phyloP scores from a whole-genome alignment of 2,888 invertebrate genomes.

The Acleris sparsana region DNA sequence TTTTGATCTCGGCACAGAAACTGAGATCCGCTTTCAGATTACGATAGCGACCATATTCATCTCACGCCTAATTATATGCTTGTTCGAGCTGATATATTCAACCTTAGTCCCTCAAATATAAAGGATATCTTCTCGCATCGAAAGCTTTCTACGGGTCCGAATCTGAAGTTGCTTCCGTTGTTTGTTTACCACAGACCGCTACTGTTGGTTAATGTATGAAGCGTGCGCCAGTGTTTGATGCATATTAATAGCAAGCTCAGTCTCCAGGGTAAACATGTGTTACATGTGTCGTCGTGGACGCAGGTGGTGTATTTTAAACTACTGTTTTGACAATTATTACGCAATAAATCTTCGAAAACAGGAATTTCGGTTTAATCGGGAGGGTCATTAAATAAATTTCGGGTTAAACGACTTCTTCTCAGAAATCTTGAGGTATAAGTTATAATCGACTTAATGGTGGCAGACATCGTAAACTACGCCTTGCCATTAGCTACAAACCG shows the following conservation, averaged over 20 bases:
- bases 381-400: slow-evolving; percentile 46
- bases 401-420: slow-evolving; percentile 34
- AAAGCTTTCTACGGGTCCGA: slow-evolving; percentile 43
- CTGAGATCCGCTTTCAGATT: slow-evolving; percentile 61
- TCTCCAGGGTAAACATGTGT: slow-evolving; percentile 62
- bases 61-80: slow-evolving; percentile 43
- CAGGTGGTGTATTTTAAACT: slow-evolving; percentile 57
- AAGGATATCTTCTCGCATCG: slow-evolving; percentile 41
- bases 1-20: slow-evolving; percentile 54
- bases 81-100: slow-evolving; percentile 44
- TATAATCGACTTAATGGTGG: slow-evolving; percentile 31
- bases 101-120: slow-evolving; percentile 43
- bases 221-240: slow-evolving; percentile 55
- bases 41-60: slow-evolving; percentile 48
- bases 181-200: slow-evolving; percentile 60
- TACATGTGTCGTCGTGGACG: slow-evolving; percentile 45
- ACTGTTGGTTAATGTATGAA: slow-evolving; percentile 69
- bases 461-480: slow-evolving; percentile 29
- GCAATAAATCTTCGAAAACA: slow-evolving; percentile 50
- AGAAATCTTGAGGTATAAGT: slow-evolving; percentile 21
- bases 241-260: slow-evolving; percentile 62
- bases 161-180: slow-evolving; percentile 50
- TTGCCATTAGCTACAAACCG: slow-evolving; percentile 25
- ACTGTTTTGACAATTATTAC: slow-evolving; percentile 52
- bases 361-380: slow-evolving; percentile 48